These are phyloP conservation scores for Polydrusus pterygomalis DNA, from an alignment of 2,888 invertebrate species.

Conservation along the genomic window DNA sequence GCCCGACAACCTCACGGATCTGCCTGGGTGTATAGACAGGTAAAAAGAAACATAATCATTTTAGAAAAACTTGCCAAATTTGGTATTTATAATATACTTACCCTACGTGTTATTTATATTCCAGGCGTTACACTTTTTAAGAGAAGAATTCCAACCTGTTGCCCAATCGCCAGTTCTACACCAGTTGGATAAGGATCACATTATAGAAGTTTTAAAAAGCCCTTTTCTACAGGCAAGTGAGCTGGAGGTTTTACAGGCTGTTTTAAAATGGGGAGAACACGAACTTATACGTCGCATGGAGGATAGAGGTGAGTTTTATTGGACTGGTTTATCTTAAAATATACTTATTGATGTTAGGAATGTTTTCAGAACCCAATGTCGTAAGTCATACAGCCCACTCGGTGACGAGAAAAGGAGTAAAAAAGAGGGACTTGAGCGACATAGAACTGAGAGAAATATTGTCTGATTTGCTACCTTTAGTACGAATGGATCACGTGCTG, in stretches of 20 bases:
- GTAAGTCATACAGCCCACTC: constrained; percentile 95
- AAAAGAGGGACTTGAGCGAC: constrained; percentile 88
- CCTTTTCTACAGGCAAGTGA: constrained; percentile 91
- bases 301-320: constrained; percentile 77
- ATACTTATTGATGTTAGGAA: constrained; percentile 41
- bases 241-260: constrained; percentile 89
- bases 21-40: constrained; percentile 87
- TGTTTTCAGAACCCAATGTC: constrained; percentile 86
- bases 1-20: constrained; percentile 93
- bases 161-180: constrained; percentile 83
- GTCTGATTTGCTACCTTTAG: constrained; percentile 87
- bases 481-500: constrained; percentile 92
- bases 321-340: background rate
- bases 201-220: constrained; percentile 84
- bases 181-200: constrained; percentile 84
- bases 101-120: constrained; percentile 33
- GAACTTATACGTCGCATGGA: constrained; percentile 88
- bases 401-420: constrained; percentile 88
- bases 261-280: constrained; percentile 92
- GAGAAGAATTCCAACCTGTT: constrained; percentile 92
- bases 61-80: background rate
- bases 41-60: constrained; percentile 52
- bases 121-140: constrained; percentile 88
- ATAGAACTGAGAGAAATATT: constrained; percentile 89
- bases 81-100: background rate